phyloP scores from a whole-genome alignment of 1,140 invertebrate genomes.

The Eriocheir sinensis region DNA sequence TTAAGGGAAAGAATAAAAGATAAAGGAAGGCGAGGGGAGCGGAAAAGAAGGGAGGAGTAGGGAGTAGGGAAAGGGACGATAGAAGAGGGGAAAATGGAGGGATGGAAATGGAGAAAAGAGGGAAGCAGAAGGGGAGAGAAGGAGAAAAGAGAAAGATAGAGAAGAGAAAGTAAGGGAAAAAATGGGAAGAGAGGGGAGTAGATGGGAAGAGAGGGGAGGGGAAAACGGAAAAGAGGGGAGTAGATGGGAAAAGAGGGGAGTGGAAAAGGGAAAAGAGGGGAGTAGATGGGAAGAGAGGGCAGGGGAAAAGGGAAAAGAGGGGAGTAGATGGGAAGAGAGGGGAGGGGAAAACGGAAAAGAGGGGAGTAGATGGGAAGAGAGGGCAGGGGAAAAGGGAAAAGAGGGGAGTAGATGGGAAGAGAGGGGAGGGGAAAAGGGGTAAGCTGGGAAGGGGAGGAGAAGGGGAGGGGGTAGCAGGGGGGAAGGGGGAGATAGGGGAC shows the following conservation, averaged over 20 bases:
- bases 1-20: slow-evolving; percentile 11
- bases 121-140: not conserved
- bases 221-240: too few species aligned
- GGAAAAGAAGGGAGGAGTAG: not conserved
- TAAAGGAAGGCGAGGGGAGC: not conserved
- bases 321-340: too few species aligned
- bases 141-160: not conserved
- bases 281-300: too few species aligned
- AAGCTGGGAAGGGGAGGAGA: not conserved
- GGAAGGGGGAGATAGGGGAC: not conserved
- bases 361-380: too few species aligned
- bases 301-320: too few species aligned
- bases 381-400: not conserved
- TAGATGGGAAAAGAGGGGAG: too few species aligned
- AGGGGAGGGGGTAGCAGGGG: not conserved
- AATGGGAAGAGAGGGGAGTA: too few species aligned
- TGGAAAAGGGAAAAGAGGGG: too few species aligned
- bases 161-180: too few species aligned
- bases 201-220: too few species aligned
- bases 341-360: too few species aligned
- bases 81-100: not conserved
- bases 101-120: not conserved
- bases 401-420: not conserved
- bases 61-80: not conserved
- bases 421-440: not conserved